Evolutionary conservation across 2,888 invertebrate genomes (phyloP).

Genomic region (Apantesis nais): DNA sequence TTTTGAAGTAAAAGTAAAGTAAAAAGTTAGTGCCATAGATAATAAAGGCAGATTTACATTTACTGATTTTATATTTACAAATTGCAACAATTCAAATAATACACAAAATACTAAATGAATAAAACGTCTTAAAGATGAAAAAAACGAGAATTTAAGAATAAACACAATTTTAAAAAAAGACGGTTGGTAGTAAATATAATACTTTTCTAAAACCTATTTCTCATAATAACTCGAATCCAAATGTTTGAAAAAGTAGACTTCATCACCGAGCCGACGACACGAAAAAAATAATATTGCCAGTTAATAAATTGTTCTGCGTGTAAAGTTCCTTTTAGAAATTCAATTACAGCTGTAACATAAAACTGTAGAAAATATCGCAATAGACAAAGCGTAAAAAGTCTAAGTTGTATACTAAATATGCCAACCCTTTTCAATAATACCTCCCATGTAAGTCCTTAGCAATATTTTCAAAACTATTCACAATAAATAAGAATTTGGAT

Average conservation of each 20-base stretch:
- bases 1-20: neutral
- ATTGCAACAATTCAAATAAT: neutral
- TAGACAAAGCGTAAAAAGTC: slow-evolving; percentile 10
- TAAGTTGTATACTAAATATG: slow-evolving; percentile 12
- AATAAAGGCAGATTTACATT: neutral
- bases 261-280: too few relatives aligned
- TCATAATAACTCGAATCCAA: neutral
- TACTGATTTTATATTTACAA: neutral
- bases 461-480: slow-evolving; percentile 20
- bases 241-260: neutral
- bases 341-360: slow-evolving; percentile 20
- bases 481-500: slow-evolving; percentile 32
- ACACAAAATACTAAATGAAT: neutral
- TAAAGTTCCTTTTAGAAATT: slow-evolving; percentile 22
- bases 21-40: neutral
- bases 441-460: slow-evolving; percentile 17
- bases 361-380: slow-evolving; percentile 18
- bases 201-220: too few relatives aligned
- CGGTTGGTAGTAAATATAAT: too few relatives aligned
- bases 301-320: neutral
- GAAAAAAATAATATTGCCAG: neutral
- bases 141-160: too few relatives aligned
- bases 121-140: neutral
- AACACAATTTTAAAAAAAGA: too few relatives aligned
- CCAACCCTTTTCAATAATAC: slow-evolving; percentile 15